Evolutionary conservation across 2,797 vertebrate species (phyloP).

Genomic region (Lutjanus argentimaculatus): DNA sequence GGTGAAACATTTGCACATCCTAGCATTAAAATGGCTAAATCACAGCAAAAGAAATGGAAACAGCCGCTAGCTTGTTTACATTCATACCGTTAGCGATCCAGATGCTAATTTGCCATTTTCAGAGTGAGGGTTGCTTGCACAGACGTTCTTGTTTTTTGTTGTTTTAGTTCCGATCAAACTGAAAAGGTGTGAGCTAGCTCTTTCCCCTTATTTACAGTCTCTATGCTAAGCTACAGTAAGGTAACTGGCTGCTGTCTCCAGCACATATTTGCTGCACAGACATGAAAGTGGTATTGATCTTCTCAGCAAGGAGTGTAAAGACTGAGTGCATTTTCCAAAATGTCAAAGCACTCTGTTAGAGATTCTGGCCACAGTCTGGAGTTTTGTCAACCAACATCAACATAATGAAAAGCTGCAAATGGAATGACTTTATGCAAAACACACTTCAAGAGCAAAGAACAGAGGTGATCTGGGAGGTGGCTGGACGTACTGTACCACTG

Average conservation of each 20-base stretch:
- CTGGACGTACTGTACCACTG: conserved; percentile 62
- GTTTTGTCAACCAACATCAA: conserved; percentile 81
- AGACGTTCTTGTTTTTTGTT: too few relatives aligned
- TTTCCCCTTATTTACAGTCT: background rate
- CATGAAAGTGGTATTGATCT: conserved; percentile 1
- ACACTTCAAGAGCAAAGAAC: conserved; percentile 75
- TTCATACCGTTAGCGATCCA: too few relatives aligned
- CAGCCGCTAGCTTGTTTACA: too few relatives aligned
- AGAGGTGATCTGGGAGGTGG: conserved; percentile 72
- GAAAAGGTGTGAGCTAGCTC: too few relatives aligned
- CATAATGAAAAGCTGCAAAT: conserved; percentile 73
- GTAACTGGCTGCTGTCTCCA: background rate
- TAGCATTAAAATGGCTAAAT: too few relatives aligned
- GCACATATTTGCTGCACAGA: background rate
- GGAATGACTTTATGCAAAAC: conserved; percentile 73
- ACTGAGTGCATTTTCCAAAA: conserved; percentile 43
- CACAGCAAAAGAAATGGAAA: too few relatives aligned
- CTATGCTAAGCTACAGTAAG: background rate
- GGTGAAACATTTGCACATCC: too few relatives aligned
- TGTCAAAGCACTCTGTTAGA: conserved; percentile 47
- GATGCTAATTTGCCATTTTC: too few relatives aligned
- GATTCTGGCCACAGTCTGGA: conserved; percentile 56
- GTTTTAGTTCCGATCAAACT: too few relatives aligned
- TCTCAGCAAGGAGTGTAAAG: conserved; percentile 8
- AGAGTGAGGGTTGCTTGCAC: too few relatives aligned